Percentiles rank a stretch among this genome's conserved stretches.
Conservation (phyloP, 2,113 vertebrate species). For the Scalopus aquaticus region DNA sequence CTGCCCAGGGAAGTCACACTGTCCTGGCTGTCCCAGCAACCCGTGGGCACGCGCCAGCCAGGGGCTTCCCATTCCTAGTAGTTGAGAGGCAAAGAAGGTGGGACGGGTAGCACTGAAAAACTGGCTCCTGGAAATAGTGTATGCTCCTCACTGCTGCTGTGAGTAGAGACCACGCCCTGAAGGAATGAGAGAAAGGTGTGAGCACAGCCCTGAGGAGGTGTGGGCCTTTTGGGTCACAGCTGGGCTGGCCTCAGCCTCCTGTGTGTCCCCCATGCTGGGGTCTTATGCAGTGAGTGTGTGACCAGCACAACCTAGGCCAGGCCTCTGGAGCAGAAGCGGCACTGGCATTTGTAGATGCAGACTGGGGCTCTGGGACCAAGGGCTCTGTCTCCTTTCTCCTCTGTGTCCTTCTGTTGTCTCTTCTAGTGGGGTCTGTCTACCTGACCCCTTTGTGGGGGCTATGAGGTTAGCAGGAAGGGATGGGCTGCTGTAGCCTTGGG, state of each 20-base stretch:
- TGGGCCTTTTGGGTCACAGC: background rate
- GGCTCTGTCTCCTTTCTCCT: background rate
- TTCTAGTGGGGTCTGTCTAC: background rate
- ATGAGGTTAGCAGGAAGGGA: background rate
- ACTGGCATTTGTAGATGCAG: fast-evolving
- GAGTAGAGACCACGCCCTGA: background rate
- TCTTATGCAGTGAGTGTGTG: background rate
- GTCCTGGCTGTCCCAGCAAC: background rate
- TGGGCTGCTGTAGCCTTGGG: background rate
- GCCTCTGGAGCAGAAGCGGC: background rate
- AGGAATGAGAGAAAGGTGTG: background rate
- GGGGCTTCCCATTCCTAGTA: background rate
- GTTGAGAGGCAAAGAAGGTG: background rate
- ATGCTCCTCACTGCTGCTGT: background rate
- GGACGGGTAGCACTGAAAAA: background rate
- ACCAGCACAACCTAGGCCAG: background rate
- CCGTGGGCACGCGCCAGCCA: background rate
- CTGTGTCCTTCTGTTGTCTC: background rate
- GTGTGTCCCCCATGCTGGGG: background rate
- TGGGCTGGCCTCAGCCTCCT: background rate
- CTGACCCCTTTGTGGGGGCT: background rate
- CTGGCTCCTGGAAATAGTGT: background rate
- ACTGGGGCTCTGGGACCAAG: background rate
- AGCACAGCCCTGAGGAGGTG: background rate
- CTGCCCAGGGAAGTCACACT: background rate